Evolutionary conservation across 2,888 invertebrate genomes (phyloP).

Genomic region (Onthophagus sagittarius): DNA sequence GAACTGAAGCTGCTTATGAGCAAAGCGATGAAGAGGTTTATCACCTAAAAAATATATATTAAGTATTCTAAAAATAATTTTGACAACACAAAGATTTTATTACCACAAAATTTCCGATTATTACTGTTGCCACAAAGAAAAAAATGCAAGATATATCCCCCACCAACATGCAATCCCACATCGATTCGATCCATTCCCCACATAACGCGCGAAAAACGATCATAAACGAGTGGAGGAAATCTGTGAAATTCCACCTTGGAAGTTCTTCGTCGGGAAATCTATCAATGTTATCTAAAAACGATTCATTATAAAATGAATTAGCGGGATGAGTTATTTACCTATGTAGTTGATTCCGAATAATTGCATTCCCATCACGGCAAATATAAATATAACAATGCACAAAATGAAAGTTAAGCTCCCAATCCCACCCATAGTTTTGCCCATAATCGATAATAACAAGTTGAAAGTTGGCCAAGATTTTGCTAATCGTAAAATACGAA

Average conservation of each 20-base stretch:
- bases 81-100: no score
- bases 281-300: conserved; percentile 71
- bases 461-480: conserved; percentile 99
- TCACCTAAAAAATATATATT: conserved; percentile 63
- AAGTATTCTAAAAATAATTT: no score
- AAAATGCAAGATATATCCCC: conserved; percentile 93
- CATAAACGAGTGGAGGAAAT: conserved; percentile 99
- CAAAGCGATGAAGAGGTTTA: conserved; percentile 99
- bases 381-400: conserved; percentile 99
- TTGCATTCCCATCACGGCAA: conserved; percentile 99
- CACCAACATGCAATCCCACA: conserved; percentile 99
- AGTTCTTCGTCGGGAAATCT: conserved; percentile 79
- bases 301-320: conserved; percentile 2
- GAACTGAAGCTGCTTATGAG: conserved; percentile 98
- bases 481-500: conserved; percentile 98
- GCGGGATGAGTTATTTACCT: conserved; percentile 58
- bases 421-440: conserved; percentile 95
- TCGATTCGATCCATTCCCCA: conserved; percentile 99
- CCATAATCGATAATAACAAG: conserved; percentile 97
- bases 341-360: conserved; percentile 93
- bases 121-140: conserved; percentile 96
- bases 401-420: conserved; percentile 97
- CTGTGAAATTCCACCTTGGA: conserved; percentile 96
- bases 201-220: conserved; percentile 97
- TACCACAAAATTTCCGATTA: conserved; percentile 98